Base-by-base conservation (phyloP, 2,113 vertebrate species). In the Gobio gobio region DNA sequence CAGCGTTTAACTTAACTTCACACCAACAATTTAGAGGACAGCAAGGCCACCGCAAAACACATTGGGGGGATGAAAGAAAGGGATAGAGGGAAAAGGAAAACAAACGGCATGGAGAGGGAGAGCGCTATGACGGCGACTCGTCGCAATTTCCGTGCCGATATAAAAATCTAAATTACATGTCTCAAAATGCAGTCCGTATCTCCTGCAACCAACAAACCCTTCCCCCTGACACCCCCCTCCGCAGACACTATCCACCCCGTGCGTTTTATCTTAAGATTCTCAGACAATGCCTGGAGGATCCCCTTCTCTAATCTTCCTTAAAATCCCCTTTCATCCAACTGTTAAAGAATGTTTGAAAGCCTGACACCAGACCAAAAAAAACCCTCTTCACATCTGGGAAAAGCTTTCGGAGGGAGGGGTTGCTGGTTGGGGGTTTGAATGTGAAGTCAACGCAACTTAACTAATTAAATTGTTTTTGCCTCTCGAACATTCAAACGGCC, bases 311-410 rank as follows among this genome's bases (percentile, higher is more conserved):
- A 99, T 99, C 98, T 98, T 96, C 96, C 97, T 96, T 97, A 98
- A 95, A 99, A 97, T 97, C 97, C 97, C 97, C 96, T 98, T 99
- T 99, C 97, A 99, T 98, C 96, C 94, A 93, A 97, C 98, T 98
- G 97, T 98, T 97, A 96, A 97, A 97, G 97, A 96, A 97, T 95
- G 97, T 96, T 95, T 98, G 97, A 98, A 99, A 98, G 95, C 95
- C 95, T 96, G 97, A 97, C 96, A 96, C 96, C 93, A 94, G 96
- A 95, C 94, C 93, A 64, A 93, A 95, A 85, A 75, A 90, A 95
- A 93, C 64, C 51, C 92, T 91, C 91, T 89, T 94, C 96, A 96
- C 95, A 94, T 96, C 94, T 95, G 94, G 96, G 96, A 95, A 93
- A 92, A 93, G 92, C 58, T 79, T 90, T 86, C 88, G 87, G 85